These are phyloP conservation scores for Hassar affinis DNA, from an alignment of 2,113 vertebrate species.

Conservation along the genomic window DNA sequence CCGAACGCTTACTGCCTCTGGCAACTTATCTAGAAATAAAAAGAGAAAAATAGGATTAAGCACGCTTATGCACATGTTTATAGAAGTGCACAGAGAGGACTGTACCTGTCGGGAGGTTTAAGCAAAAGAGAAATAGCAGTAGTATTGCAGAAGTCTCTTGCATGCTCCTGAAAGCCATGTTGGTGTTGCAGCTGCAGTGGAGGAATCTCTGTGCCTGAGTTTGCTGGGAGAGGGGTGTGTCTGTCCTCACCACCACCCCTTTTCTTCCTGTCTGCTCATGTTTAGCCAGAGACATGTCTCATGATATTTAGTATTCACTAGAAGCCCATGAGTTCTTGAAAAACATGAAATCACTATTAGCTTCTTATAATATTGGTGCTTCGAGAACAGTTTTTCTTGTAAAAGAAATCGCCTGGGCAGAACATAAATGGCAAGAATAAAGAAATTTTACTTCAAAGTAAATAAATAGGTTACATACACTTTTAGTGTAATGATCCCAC, in stretches of 20 bases:
- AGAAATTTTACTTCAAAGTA: not conserved
- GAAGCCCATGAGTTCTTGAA: not conserved
- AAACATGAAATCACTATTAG: not conserved
- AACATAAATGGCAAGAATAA: not conserved
- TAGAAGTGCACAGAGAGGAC: not conserved
- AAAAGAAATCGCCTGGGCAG: not conserved
- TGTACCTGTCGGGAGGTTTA: constrained; percentile 38
- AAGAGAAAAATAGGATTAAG: not conserved
- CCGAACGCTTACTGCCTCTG: not conserved
- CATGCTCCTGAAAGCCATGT: constrained; percentile 43
- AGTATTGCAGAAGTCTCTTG: not conserved
- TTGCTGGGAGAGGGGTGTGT: not conserved
- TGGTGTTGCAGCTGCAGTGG: not conserved
- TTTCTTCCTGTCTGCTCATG: constrained; percentile 53
- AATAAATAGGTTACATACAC: not conserved
- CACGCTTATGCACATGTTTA: not conserved
- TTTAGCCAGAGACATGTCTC: constrained; percentile 46
- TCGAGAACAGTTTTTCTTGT: not conserved
- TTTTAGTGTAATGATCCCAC: too few relatives aligned
- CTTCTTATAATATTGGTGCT: not conserved
- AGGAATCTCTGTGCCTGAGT: not conserved
- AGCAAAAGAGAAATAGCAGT: constrained; percentile 22
- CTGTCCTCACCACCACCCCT: not conserved
- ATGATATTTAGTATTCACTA: constrained; percentile 49
- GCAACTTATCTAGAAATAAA: constrained; percentile 26